Evolutionary conservation across 2,113 vertebrate genomes (phyloP).

Genomic region (Chitala chitala): DNA sequence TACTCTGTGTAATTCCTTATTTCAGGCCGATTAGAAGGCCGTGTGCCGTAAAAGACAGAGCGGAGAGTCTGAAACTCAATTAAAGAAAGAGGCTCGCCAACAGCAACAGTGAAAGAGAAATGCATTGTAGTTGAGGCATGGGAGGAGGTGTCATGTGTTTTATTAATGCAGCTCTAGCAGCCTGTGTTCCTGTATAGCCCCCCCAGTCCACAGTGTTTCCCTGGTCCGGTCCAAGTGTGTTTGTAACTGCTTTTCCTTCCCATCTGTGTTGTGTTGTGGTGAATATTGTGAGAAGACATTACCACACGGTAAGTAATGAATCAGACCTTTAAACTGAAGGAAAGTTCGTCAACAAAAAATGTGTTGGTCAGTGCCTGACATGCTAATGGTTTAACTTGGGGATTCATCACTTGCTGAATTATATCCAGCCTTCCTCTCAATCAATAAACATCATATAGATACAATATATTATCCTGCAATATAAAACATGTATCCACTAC

Average conservation of each 20-base stretch:
- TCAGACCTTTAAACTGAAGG: slow-evolving; percentile 4
- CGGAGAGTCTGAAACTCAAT: slow-evolving; percentile 7
- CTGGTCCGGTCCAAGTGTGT: not conserved
- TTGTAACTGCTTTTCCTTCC: not conserved
- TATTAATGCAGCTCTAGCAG: not conserved
- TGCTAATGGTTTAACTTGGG: slow-evolving; percentile 13
- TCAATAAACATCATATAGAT: no score
- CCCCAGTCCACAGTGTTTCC: not conserved
- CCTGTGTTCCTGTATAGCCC: not conserved
- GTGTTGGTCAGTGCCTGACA: slow-evolving; percentile 10
- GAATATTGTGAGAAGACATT: not conserved
- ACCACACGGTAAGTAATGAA: slow-evolving; percentile 15
- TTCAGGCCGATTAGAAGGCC: slow-evolving; percentile 17
- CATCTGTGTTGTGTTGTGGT: not conserved
- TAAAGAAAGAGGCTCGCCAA: slow-evolving; percentile 3
- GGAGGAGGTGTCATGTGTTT: not conserved
- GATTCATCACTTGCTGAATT: slow-evolving; percentile 21
- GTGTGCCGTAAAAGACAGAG: not conserved
- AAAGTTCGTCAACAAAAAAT: not conserved
- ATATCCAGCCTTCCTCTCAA: not conserved
- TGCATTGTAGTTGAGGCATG: not conserved
- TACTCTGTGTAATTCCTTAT: slow-evolving; percentile 14
- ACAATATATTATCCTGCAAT: no score
- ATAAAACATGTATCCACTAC: no score
- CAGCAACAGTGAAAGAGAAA: slow-evolving; percentile 11